Conservation (phyloP, 37 sponge, comb jelly and placozoan genomes). For the Bolinopsis microptera region DNA sequence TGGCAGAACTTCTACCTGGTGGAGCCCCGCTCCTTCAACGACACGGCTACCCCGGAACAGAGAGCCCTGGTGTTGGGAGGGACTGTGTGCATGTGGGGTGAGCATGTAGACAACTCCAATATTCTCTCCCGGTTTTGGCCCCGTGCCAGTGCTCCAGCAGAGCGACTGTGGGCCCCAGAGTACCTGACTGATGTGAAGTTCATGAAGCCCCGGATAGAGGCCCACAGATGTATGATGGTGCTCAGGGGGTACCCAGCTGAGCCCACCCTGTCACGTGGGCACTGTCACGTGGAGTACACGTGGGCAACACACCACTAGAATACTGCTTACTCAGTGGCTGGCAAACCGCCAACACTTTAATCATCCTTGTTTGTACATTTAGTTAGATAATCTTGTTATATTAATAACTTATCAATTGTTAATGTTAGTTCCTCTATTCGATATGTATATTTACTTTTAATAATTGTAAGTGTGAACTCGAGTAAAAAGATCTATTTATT, state of each 20-base stretch:
- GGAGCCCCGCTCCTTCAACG: slow-evolving; percentile 71
- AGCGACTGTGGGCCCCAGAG: slow-evolving; percentile 81
- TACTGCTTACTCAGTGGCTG: no score
- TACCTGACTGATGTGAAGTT: slow-evolving; percentile 1
- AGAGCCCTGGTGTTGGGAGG: slow-evolving; percentile 72
- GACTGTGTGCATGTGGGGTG: slow-evolving; percentile 73
- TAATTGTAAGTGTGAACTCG: no score
- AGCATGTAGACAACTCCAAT: slow-evolving; percentile 73
- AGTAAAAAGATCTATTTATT: no score
- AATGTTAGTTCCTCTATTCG: no score
- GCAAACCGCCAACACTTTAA: no score
- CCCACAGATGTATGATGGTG: slow-evolving; percentile 58
- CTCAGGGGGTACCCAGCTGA: slow-evolving; percentile 50
- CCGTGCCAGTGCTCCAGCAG: slow-evolving; percentile 82
- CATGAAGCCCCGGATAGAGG: slow-evolving; percentile 48
- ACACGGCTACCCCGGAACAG: slow-evolving; percentile 63
- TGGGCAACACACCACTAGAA: not conserved
- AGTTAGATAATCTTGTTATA: no score
- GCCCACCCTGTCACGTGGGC: not conserved
- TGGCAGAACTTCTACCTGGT: slow-evolving; percentile 69
- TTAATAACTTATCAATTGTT: no score
- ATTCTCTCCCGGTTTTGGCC: slow-evolving; percentile 72
- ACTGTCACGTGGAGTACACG: slow-evolving; percentile 3
- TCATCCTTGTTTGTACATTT: no score
- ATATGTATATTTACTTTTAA: no score